Base-by-base conservation (phyloP, 2,113 vertebrate genomes). In the Xiphophorus maculatus region DNA sequence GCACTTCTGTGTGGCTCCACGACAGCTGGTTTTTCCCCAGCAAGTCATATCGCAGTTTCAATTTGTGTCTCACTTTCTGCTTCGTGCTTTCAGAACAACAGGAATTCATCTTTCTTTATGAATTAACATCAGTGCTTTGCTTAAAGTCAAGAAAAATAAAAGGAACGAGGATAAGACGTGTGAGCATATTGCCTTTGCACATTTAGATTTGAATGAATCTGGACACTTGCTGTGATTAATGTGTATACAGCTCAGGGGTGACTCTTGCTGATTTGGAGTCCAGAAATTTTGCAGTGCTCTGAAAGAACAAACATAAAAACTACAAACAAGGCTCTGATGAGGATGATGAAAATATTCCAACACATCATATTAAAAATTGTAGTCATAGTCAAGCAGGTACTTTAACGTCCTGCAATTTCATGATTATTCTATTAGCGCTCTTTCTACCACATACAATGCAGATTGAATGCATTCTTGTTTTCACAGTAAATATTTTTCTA, bases 171-270 rank as follows among this genome's bases (percentile, higher is more conserved):
- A 29, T 14, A 6, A 63, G 62, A 69, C 62, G 48, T 69, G 12
- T 1, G 3, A 42, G 61, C 51, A 48, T 17, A 44, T 44, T 10
- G 3, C 7, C 22, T 4, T n/a, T 60, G 69, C 58, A 71, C 76
- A 75, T 63, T 9, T 22, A 42, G 27, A 77, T 42, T 42, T 77
- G 74, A 74, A 87, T 63, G 22, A 71, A 37, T 77, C 42, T 28
- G 37, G 70, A 73, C 61, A 61, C 73, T 35, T 44, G 63, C 71
- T 67, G 58, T 74, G 81, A 69, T 63, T 68, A 81, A 48, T 19
- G 25, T 54, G 77, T 66, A 73, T 80, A 82, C 0, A 0, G 44
- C 11, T 58, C 40, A 65, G 17, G 67, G 51, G 58, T 42, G 42
- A 29, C 63, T 63, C 61, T 4, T 54, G 37, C 51, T 61, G 63